Conservation (phyloP, 2,113 vertebrate genomes). For the Reinhardtius hippoglossoides region DNA sequence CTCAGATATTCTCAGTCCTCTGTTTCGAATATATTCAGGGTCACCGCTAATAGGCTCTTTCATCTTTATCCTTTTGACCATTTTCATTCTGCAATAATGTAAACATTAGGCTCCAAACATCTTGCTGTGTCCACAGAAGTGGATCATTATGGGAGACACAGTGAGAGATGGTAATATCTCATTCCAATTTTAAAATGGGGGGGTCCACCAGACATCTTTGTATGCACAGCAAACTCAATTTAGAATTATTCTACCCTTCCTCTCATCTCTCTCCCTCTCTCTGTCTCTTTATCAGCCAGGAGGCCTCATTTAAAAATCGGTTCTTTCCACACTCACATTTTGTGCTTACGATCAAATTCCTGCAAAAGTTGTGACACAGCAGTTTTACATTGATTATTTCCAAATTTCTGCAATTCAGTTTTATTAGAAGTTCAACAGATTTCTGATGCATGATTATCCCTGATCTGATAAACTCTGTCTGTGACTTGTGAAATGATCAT, state of each 20-base stretch:
- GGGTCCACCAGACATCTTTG: background rate
- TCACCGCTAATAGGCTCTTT: too few species aligned
- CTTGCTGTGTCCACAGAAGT: too few species aligned
- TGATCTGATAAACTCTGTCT: slow-evolving; percentile 1
- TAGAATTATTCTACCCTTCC: slow-evolving; percentile 18
- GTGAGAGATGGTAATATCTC: slow-evolving; percentile 46
- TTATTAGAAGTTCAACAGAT: slow-evolving; percentile 21
- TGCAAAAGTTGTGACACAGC: slow-evolving; percentile 9
- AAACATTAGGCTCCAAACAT: too few species aligned
- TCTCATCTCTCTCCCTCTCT: background rate
- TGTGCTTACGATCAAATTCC: slow-evolving; percentile 29
- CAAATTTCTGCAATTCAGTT: background rate
- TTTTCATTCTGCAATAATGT: too few species aligned
- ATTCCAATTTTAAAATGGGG: background rate
- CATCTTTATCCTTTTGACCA: too few species aligned
- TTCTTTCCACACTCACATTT: slow-evolving; percentile 9
- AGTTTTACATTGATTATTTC: too few species aligned
- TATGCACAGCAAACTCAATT: slow-evolving; percentile 30
- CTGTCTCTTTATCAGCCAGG: slow-evolving; percentile 8
- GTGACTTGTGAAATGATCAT: slow-evolving; percentile 2
- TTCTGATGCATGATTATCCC: slow-evolving; percentile 10
- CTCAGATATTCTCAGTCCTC: too few species aligned
- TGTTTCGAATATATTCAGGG: too few species aligned
- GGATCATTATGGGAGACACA: slow-evolving; percentile 10
- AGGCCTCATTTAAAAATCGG: slow-evolving; percentile 40